A percentile compares a stretch with the other conserved stretches of the same genome.
These are phyloP conservation scores for Asobara japonica DNA, from an alignment of 1,140 invertebrate species.

Conservation along the genomic window DNA sequence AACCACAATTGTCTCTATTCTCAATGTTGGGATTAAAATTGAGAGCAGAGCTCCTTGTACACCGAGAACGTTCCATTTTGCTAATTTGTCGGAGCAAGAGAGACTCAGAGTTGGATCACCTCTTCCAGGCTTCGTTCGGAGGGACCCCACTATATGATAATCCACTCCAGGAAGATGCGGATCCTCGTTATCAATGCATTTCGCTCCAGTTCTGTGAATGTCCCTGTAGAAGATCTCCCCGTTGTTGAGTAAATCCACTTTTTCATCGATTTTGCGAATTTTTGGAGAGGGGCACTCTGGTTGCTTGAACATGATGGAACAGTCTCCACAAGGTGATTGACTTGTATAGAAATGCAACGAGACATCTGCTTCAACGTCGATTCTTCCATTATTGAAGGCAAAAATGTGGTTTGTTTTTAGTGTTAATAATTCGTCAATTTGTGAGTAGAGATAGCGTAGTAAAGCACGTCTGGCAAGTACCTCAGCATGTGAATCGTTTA, in stretches of 20 bases:
- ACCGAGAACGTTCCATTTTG: constrained; percentile 83
- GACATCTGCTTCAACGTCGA: constrained; percentile 70
- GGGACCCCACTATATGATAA: constrained; percentile 78
- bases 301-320: constrained; percentile 76
- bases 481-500: constrained; percentile 95
- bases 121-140: constrained; percentile 91
- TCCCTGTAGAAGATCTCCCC: constrained; percentile 60
- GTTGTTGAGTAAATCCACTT: constrained; percentile 36
- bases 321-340: constrained; percentile 93
- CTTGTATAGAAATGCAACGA: constrained; percentile 88
- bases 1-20: constrained; percentile 77
- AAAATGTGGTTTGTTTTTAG: constrained; percentile 62
- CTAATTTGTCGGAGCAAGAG: constrained; percentile 94
- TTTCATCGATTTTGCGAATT: constrained; percentile 41
- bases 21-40: constrained; percentile 77
- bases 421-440: constrained; percentile 66
- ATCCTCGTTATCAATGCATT: constrained; percentile 77
- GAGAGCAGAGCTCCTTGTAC: constrained; percentile 83
- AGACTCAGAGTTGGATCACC: constrained; percentile 89
- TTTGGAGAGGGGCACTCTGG: constrained; percentile 37
- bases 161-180: constrained; percentile 66
- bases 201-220: constrained; percentile 88
- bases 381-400: constrained; percentile 53
- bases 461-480: constrained; percentile 85
- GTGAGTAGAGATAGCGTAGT: constrained; percentile 78